Evolutionary conservation across 2,888 invertebrate genomes (phyloP).

Genomic region (Bombylius major): DNA sequence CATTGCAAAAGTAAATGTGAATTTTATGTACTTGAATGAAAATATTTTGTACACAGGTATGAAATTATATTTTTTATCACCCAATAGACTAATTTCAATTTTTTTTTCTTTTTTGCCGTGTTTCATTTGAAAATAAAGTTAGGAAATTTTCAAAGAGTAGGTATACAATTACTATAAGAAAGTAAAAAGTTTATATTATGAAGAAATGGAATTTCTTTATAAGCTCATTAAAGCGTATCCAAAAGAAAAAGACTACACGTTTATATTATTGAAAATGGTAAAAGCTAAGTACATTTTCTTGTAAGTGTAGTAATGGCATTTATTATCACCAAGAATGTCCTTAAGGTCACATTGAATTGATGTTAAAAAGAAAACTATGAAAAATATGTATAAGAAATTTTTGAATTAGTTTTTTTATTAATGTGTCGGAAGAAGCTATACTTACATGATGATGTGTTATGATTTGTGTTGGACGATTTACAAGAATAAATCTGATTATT

Average conservation of each 20-base stretch:
- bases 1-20: no score
- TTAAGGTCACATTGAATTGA: background rate
- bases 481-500: no score
- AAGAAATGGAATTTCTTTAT: background rate
- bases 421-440: no score
- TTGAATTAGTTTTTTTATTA: no score
- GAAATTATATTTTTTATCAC: background rate
- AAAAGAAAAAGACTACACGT: background rate
- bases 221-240: background rate
- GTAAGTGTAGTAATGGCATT: slow-evolving; percentile 2
- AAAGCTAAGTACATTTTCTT: slow-evolving; percentile 6
- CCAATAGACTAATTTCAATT: background rate
- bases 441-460: no score
- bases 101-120: background rate
- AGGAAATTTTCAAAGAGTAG: background rate
- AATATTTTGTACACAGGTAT: background rate
- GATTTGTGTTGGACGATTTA: no score
- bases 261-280: background rate
- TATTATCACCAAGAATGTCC: background rate
- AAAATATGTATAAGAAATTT: no score
- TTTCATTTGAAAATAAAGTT: background rate
- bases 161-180: no score
- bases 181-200: no score
- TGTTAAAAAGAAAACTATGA: no score
- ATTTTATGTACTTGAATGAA: no score